Conservation (phyloP, 2,888 invertebrate species). For the Caenorhabditis zanzibari region DNA sequence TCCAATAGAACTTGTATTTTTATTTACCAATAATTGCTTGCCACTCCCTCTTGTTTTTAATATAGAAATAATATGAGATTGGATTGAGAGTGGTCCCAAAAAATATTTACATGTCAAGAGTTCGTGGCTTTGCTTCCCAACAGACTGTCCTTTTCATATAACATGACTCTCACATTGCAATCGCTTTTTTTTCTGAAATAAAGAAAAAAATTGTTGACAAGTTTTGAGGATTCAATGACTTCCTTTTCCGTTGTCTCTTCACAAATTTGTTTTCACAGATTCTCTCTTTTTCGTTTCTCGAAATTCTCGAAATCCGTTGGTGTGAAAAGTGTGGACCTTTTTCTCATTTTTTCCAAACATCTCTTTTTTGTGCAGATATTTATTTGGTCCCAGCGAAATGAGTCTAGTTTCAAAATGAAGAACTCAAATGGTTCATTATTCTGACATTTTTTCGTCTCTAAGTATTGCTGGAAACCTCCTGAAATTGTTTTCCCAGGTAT, state of each 20-base stretch:
- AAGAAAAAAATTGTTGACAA: slow-evolving; percentile 18
- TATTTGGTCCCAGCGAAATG: background rate
- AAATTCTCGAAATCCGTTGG: background rate
- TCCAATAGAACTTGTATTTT: background rate
- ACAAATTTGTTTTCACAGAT: background rate
- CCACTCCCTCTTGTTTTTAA: background rate
- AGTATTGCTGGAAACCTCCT: background rate
- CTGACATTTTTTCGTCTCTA: no score
- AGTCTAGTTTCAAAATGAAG: background rate
- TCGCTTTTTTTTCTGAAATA: background rate
- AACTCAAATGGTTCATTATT: background rate
- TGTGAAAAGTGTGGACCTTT: background rate
- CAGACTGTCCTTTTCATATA: slow-evolving; percentile 15
- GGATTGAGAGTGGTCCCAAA: slow-evolving; percentile 7
- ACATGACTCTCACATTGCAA: background rate
- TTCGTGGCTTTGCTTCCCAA: background rate
- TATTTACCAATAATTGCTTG: background rate
- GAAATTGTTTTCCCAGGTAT: background rate
- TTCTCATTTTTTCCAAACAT: slow-evolving; percentile 21
- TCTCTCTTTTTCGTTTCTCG: slow-evolving; percentile 13
- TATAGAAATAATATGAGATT: background rate
- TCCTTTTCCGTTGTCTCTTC: slow-evolving; percentile 29
- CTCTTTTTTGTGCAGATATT: background rate
- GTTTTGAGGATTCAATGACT: slow-evolving; percentile 37
- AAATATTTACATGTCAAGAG: slow-evolving; percentile 1